phyloP scores from a whole-genome alignment of 2,113 vertebrate species.

The Prionailurus bengalensis region DNA sequence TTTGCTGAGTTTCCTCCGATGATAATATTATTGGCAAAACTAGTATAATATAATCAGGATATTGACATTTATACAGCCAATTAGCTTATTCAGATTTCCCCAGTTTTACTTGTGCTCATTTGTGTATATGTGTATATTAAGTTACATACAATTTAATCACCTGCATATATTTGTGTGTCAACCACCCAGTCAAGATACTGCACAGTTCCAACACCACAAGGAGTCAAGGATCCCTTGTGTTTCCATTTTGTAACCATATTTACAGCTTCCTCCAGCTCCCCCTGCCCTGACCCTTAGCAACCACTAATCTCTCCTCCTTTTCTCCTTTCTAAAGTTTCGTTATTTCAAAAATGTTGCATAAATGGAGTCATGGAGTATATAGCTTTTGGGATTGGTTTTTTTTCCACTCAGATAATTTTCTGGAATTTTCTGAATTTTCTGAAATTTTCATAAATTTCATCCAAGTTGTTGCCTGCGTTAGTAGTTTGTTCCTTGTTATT shows the following conservation, averaged over 20 bases:
- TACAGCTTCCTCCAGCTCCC: neutral
- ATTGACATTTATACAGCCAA: neutral
- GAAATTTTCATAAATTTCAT: neutral
- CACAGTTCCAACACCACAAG: neutral
- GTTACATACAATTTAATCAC: neutral
- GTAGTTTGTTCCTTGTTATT: neutral
- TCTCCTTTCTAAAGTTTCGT: conserved; percentile 22
- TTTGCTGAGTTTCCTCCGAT: neutral
- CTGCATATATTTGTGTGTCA: neutral
- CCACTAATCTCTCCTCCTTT: neutral
- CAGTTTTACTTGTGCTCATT: neutral
- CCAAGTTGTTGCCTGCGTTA: neutral
- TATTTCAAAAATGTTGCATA: neutral
- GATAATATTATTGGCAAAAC: neutral
- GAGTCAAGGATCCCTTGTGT: neutral
- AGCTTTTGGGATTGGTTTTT: neutral
- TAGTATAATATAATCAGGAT: neutral
- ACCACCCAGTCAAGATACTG: neutral
- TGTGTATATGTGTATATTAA: neutral
- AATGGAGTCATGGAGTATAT: neutral
- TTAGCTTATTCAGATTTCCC: neutral
- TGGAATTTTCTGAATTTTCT: neutral
- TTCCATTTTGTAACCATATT: neutral
- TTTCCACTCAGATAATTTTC: neutral
- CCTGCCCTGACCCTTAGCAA: neutral